Base-by-base conservation (phyloP, 2,888 invertebrate genomes). In the Alsophila aescularia region DNA sequence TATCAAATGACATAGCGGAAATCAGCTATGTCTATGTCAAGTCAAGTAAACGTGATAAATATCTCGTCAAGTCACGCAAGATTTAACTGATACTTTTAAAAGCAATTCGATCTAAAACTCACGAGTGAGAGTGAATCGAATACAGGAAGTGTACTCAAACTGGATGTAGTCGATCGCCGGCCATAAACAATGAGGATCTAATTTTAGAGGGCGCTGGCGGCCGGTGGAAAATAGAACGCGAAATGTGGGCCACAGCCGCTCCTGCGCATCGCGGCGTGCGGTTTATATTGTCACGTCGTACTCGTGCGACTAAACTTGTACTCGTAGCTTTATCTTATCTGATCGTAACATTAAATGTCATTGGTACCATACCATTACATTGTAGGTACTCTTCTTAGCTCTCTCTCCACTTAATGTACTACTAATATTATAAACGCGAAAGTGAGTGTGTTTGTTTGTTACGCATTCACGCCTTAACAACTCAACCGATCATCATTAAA, bases 121-220 rank as follows among this genome's bases (percentile, higher is more conserved):
- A 16, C 27, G 24, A 43, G 42, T 13, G 48, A 39, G 43, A 54
- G 39, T 42, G 39, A 49, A 43, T 32, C 39, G 18, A 77, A 80
- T 76, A 75, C 81, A 83, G 86, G 85, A 87, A 85, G 72, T 69
- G 57, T 55, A 52, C 60, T 71, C 66, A 70, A 54, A 69, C 69
- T 73, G 71, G 70, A 77, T 74, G 78, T 77, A 81, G 79, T 81
- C 79, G 78, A 79, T 77, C 79, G 79, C 68, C 74, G 67, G 74
- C 77, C 77, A 86, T 87, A 85, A 87, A 90, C 86, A 89, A 86
- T 83, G 81, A 77, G 75, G 75, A 78, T 85, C 85, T 90, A 90
- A 82, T 83, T 81, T 87, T 88, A 90, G 87, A 86, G 75, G 80
- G 79, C 84, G 84, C 74, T 82, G 76, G 69, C 73, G 68, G 70